phyloP scores from a whole-genome alignment of 2,888 invertebrate genomes.

The Pandemis heparana region DNA sequence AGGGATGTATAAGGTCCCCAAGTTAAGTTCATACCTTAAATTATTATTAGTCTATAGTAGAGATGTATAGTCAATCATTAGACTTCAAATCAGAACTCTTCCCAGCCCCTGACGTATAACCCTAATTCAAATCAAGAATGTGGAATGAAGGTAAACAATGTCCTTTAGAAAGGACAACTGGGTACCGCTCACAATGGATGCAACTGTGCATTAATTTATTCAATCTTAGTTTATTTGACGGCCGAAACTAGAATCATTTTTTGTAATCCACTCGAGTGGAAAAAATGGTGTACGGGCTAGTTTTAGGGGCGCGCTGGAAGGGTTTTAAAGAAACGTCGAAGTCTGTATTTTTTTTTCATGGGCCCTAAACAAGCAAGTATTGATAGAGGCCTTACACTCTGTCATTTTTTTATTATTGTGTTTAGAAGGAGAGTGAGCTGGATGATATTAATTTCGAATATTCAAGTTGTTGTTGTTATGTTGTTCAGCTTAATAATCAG shows the following conservation, averaged over 20 bases:
- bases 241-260: conserved; percentile 55
- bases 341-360: no score
- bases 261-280: conserved; percentile 61
- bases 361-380: no score
- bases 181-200: conserved; percentile 52
- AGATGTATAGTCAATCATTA: neutral
- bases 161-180: neutral
- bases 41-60: no score
- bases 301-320: conserved; percentile 44
- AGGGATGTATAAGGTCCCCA: no score
- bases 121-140: conserved; percentile 13
- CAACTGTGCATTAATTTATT: conserved; percentile 62
- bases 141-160: conserved; percentile 20
- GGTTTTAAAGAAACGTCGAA: neutral
- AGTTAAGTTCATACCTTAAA: no score
- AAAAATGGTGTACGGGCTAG: conserved; percentile 59
- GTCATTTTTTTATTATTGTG: no score
- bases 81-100: neutral
- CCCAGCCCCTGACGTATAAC: neutral
- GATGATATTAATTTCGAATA: no score
- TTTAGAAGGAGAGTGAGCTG: no score
- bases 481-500: no score
- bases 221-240: conserved; percentile 55
- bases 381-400: no score
- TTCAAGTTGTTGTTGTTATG: no score